Base-by-base conservation (phyloP, 2,888 invertebrate species). In the Punctoribates punctum region DNA sequence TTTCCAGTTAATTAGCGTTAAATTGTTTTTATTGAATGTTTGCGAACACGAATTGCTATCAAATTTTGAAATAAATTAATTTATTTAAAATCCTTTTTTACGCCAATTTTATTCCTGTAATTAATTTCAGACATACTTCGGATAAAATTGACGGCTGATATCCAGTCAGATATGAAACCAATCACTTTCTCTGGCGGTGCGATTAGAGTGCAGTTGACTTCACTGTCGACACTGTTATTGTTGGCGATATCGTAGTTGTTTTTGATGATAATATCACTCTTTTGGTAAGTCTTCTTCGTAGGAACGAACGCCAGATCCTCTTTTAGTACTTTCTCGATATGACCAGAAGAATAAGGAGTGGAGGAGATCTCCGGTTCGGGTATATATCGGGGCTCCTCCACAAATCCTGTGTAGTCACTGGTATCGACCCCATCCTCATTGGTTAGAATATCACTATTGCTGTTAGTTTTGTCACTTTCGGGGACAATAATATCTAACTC, bases 121-220 rank as follows among this genome's bases (percentile, higher is more conserved):
- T 34, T 34, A 34, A 34, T 34, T 34, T 34, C 4, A 34, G 17
- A 89, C 89, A 88, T 88, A 90, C 90, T 88, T 87, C 88, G 87
- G 81, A 90, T 86, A 83, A 88, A 89, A 81, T 87, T 86, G 85
- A 89, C 89, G 80, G 89, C 88, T 84, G 88, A 87, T 83, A 89
- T 88, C 89, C 90, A 90, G 82, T 90, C 89, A 80, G 88, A 87
- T 83, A 90, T 85, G 85, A 89, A 89, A 82, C 89, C 89, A 83
- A 88, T 86, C 82, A 88, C 80, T 42, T 77, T 78, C 76, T 78
- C 73, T 20, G 75, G 73, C 25, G 75, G 51, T 51, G 73, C 17
- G 13, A 77, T 38, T 11, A 46, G 23, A n/a, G 73, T 74, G 27
- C 75, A 75, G 51, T 77, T 77, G 23, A 70, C 72, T 27, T 75